Conservation (phyloP, 1,140 invertebrate genomes). For the Apolygus lucorum region DNA sequence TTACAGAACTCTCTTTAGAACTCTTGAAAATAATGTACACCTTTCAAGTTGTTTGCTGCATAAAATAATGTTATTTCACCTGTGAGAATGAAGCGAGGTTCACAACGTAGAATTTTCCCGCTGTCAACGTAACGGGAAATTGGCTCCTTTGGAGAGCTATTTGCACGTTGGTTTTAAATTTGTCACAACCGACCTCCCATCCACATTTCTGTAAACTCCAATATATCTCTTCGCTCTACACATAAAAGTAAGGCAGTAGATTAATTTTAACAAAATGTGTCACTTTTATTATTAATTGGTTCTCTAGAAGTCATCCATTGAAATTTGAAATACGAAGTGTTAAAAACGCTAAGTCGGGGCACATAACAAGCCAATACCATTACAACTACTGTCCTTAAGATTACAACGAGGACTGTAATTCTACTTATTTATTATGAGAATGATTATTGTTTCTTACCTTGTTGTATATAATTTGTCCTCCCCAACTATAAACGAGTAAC, state of each 20-base stretch:
- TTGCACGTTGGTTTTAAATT: conserved; percentile 18
- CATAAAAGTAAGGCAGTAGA: no score
- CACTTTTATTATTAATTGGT: no score
- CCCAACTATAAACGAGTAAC: conserved; percentile 29
- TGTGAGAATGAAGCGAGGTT: conserved; percentile 25
- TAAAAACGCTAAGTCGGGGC: no score
- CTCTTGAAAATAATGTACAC: neutral
- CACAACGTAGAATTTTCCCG: conserved; percentile 28
- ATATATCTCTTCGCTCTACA: conserved; percentile 22
- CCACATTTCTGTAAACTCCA: conserved; percentile 22
- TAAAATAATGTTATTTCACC: conserved; percentile 36
- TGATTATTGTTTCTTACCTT: no score
- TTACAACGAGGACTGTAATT: no score
- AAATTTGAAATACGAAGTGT: no score
- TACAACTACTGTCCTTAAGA: no score
- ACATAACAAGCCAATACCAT: no score
- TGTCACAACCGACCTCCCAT: conserved; percentile 16
- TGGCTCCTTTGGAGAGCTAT: conserved; percentile 14
- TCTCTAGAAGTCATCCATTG: no score
- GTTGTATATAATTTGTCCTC: conserved; percentile 27
- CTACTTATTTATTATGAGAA: no score
- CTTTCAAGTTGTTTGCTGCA: conserved; percentile 38
- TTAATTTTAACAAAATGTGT: no score
- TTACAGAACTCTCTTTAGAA: no score
- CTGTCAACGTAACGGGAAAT: conserved; percentile 19